Base-by-base conservation (phyloP, 2,797 vertebrate species). In the Tenualosa ilisha region DNA sequence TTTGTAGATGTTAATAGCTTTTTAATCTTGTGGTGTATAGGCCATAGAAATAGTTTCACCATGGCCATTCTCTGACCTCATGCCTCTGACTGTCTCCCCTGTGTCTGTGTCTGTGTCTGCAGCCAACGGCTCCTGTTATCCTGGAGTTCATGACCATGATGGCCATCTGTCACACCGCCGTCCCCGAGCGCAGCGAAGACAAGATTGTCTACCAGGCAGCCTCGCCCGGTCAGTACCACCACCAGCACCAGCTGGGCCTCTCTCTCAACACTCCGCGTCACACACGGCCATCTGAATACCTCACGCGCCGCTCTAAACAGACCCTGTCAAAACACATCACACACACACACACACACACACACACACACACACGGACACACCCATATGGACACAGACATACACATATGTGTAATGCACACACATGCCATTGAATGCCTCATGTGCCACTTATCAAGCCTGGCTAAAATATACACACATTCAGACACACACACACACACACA, bases 101-200 rank as follows among this genome's bases (percentile, higher is more conserved):
- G 81, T 49, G 81, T 72, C 37, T 81, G 0, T 84, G 81, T 63
- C 81, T 83, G 87, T 88, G 89, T 81, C 82, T 91, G 75, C 89
- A 99, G 98, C 97, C 98, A 61, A 99, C 98, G 82, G 97, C 97
- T 89, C 94, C 97, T 85, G 92, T 98, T 91, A 99, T 99, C 91
- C 96, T 96, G 93, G 98, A 99, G 20, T 99, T 99, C 93, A 97
- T 99, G 93, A 99, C 97, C 82, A 99, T 99, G 98, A 99, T 99
- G 98, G 97, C 98, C n/a, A 95, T 98, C 91, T 99, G 98, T 94
- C 98, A 99, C 94, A 99, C 98, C 83, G 97, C 97, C 15, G 98
- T 99, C 59, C 98, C 98, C 1, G 98, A 99, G 92, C 94, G 87
- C 89, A 96, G 89, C 0, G 97, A 96, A 0, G 96, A 96, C 90